These are phyloP conservation scores for Anguilla rostrata DNA, from an alignment of 2,113 vertebrate genomes.

Conservation along the genomic window DNA sequence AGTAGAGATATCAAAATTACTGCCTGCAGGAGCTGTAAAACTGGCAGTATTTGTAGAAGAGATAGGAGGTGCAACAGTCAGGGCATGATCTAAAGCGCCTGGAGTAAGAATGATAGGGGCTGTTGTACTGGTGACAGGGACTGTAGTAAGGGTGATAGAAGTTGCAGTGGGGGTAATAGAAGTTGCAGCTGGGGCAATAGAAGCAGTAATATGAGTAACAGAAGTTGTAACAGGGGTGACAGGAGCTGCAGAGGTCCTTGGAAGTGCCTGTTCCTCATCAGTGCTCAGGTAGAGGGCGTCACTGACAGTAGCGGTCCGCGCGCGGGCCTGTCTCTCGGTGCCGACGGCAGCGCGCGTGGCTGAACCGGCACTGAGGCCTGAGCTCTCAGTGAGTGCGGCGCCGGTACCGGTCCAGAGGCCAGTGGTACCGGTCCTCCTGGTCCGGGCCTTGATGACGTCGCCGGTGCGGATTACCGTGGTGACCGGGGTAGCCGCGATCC, in stretches of 20 bases:
- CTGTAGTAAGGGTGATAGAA: neutral
- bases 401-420: neutral
- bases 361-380: neutral
- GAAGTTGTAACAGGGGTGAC: neutral
- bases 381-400: neutral
- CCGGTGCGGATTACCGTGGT: neutral
- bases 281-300: neutral
- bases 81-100: too few species aligned
- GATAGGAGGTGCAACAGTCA: neutral
- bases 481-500: neutral
- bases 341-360: neutral
- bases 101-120: neutral
- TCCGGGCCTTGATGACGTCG: slow-evolving; percentile 29
- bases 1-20: neutral
- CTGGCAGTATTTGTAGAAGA: neutral
- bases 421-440: slow-evolving; percentile 29
- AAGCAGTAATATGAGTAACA: neutral
- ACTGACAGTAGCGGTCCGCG: neutral
- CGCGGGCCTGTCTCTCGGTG: neutral
- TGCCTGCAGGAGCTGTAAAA: neutral
- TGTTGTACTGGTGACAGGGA: neutral
- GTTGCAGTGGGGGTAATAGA: neutral
- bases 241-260: neutral
- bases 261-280: neutral
- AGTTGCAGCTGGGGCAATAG: neutral